Evolutionary conservation across 2,113 vertebrate species (phyloP).

Genomic region (Varanus komodoensis): DNA sequence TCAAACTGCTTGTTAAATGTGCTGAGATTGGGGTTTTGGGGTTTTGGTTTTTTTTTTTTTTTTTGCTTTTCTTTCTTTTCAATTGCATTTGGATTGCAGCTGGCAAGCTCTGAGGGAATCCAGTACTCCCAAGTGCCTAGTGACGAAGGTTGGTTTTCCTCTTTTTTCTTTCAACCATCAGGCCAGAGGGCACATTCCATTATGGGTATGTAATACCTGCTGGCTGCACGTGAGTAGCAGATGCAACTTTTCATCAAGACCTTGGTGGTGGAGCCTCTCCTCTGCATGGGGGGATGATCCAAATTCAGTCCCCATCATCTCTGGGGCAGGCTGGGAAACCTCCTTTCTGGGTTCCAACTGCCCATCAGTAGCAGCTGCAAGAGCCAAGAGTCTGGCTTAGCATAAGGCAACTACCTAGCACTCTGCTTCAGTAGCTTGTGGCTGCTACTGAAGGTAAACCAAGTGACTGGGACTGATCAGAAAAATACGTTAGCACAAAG

Average conservation of each 20-base stretch:
- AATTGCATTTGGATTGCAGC: slow-evolving; percentile 75
- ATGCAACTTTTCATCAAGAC: background rate
- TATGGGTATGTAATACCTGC: slow-evolving; percentile 76
- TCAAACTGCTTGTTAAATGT: slow-evolving; percentile 83
- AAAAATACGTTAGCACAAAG: background rate
- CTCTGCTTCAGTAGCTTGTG: background rate
- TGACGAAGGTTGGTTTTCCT: slow-evolving; percentile 69
- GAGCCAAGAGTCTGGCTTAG: background rate
- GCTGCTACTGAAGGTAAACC: background rate
- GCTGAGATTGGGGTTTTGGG: slow-evolving; percentile 45
- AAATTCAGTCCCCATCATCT: background rate
- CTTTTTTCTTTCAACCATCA: slow-evolving; percentile 67
- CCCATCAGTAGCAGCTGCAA: background rate
- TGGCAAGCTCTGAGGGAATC: slow-evolving; percentile 74
- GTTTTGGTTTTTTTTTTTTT: too few species aligned
- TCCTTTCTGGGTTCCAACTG: background rate
- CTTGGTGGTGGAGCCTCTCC: background rate
- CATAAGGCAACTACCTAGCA: background rate
- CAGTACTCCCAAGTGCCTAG: slow-evolving; percentile 66
- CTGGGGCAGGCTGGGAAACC: background rate
- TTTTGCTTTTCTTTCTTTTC: slow-evolving; percentile 69
- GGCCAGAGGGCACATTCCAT: slow-evolving; percentile 74
- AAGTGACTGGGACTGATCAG: background rate
- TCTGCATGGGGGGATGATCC: background rate
- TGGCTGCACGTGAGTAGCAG: slow-evolving; percentile 74